These are phyloP conservation scores for Oncorhynchus gorbuscha DNA, from an alignment of 2,113 vertebrate species.

Conservation along the genomic window DNA sequence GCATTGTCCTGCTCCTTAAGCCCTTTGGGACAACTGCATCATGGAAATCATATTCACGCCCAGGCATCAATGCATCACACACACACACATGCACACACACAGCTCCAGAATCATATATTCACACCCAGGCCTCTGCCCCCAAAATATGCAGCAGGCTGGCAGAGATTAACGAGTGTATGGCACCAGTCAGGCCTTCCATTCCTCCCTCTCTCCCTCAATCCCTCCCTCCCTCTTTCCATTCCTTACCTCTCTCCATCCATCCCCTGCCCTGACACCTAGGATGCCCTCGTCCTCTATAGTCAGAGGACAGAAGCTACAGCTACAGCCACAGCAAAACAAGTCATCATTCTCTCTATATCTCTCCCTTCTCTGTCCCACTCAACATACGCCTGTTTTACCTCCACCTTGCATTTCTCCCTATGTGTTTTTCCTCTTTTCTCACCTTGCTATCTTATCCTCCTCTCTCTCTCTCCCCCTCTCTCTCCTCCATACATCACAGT, in stretches of 20 bases:
- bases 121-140: constrained; percentile 21
- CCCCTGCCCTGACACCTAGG: not conserved
- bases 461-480: not conserved
- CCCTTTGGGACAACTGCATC: constrained; percentile 15
- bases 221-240: not conserved
- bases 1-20: no score
- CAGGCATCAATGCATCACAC: not conserved
- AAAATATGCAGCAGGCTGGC: constrained; percentile 27
- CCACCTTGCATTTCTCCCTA: constrained; percentile 17
- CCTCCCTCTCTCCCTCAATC: not conserved
- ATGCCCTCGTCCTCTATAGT: constrained; percentile 1
- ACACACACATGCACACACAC: no score
- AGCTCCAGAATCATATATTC: constrained; percentile 9
- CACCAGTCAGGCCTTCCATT: not conserved
- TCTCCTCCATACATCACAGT: constrained; percentile 62
- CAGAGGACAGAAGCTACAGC: not conserved
- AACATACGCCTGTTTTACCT: not conserved
- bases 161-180: constrained; percentile 17
- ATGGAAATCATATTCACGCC: constrained; percentile 42
- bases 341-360: constrained; percentile 22
- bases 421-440: constrained; percentile 18
- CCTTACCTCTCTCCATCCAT: not conserved
- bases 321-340: constrained; percentile 24
- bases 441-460: constrained; percentile 6
- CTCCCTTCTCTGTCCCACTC: constrained; percentile 17